Percentiles rank a stretch among this genome's conserved stretches.
phyloP scores from a whole-genome alignment of 2,113 vertebrate genomes.

The Stictonetta naevosa region DNA sequence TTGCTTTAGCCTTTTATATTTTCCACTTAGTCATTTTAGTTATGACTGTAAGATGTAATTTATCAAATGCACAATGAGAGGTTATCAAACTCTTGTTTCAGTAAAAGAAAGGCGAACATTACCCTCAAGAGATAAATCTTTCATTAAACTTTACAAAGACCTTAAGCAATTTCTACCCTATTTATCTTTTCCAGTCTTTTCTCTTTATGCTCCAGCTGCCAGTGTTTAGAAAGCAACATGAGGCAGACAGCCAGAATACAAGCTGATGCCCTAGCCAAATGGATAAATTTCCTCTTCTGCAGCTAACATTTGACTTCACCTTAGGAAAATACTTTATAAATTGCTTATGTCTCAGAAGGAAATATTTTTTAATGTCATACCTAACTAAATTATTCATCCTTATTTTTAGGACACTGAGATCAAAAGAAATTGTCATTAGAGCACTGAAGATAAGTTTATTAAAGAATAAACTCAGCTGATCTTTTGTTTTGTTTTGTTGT shows the following conservation, averaged over 20 bases:
- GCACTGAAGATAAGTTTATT: neutral
- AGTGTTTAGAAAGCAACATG: conserved; percentile 46
- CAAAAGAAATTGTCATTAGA: neutral
- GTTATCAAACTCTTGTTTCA: conserved; percentile 76
- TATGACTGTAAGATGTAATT: conserved; percentile 65
- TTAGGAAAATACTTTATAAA: conserved; percentile 12
- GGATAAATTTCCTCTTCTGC: neutral
- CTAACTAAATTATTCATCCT: neutral
- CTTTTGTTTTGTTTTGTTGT: neutral
- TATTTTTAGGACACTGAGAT: neutral
- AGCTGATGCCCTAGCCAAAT: neutral
- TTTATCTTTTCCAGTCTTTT: conserved; percentile 65
- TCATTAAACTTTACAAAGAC: conserved; percentile 78
- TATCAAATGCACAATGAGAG: conserved; percentile 74
- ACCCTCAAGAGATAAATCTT: conserved; percentile 78
- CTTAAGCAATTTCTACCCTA: conserved; percentile 64
- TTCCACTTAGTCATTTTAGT: conserved; percentile 55
- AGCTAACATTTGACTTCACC: neutral
- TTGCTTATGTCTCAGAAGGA: neutral
- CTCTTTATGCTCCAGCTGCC: conserved; percentile 26
- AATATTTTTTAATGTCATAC: neutral
- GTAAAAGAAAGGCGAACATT: conserved; percentile 71
- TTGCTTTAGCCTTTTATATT: conserved; percentile 48
- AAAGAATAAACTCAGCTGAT: neutral
- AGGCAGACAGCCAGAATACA: conserved; percentile 29